Base-by-base conservation (phyloP, 2,797 vertebrate genomes). In the Ptychobarbus kaznakovi region DNA sequence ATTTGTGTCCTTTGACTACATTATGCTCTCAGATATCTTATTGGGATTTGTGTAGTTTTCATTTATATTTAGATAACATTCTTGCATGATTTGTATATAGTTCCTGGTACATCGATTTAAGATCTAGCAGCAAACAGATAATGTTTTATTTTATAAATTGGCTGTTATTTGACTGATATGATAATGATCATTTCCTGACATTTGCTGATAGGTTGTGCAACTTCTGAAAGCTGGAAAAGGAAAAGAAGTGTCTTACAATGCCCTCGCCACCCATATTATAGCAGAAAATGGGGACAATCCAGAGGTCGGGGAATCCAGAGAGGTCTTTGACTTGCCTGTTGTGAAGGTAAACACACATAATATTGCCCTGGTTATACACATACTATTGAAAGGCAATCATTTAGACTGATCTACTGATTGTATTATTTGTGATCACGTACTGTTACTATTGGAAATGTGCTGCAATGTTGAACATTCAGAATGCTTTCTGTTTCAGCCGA, bases 221-320 rank as follows among this genome's bases (percentile, higher is more conserved):
- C 94, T 99, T 89, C 93, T 99, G 46, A 99, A 98, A 93, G 96
- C 96, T 20, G 98, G 98, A 32, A 99, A 97, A 90, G 98, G 97
- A 5, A 99, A 99, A 90, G 98, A 99, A 87, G 98, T 99, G 40
- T 99, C 97, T 32, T 99, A 99, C 90, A 99, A 98, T 87, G 98
- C 98, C 1, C 91, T 99, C 25, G 98, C 98, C 85, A 98, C 98
- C 0, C 98, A 99, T 93, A 98, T 99, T 82, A 98, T 99, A 49
- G 95, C 98, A 5, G 97, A 98, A 89, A 98, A 99, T 10, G 97
- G 98, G 3, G 98, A 99, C 93, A 99, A 98, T 90, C 96, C 97
- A 0, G 98, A 99, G 90, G 98, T 99, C 79, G 96, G 98, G 78
- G 98, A 99, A 91, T 98, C 98, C 3, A 95, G 97, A 44, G 98